Conservation (phyloP, 1,140 invertebrate species). For the Drosophila saltans region DNA sequence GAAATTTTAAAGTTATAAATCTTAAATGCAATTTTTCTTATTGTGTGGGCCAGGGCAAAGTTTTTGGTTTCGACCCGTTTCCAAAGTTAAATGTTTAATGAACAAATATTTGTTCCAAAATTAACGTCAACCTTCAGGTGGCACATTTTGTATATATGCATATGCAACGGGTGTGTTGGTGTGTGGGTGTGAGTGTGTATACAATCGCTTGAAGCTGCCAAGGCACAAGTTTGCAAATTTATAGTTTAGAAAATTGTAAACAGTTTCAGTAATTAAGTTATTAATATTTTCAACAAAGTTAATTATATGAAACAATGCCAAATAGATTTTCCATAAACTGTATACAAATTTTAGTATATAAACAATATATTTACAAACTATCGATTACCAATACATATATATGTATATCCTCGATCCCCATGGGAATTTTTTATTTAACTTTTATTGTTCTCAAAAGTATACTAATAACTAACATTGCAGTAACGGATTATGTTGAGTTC, state of each 20-base stretch:
- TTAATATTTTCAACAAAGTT: constrained; percentile 7
- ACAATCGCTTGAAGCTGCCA: not conserved
- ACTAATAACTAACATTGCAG: not conserved
- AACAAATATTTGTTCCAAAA: constrained; percentile 58
- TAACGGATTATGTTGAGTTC: too few relatives aligned
- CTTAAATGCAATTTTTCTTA: constrained; percentile 73
- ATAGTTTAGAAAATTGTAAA: constrained; percentile 9
- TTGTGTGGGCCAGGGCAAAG: constrained; percentile 36
- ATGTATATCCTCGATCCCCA: too few relatives aligned
- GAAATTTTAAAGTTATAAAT: constrained; percentile 60
- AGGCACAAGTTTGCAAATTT: constrained; percentile 1
- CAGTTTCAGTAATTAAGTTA: constrained; percentile 7
- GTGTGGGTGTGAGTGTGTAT: not conserved
- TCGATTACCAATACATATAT: too few relatives aligned
- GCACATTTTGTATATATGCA: not conserved
- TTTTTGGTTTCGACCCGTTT: constrained; percentile 34
- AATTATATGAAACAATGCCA: constrained; percentile 2
- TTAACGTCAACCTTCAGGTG: constrained; percentile 23
- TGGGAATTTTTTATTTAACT: too few relatives aligned
- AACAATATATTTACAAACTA: too few relatives aligned
- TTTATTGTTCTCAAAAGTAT: not conserved
- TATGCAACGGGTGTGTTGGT: not conserved
- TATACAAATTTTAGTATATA: too few relatives aligned
- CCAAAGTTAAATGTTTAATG: constrained; percentile 51
- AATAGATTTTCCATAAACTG: not conserved